These are phyloP conservation scores for Diaphora mendica DNA, from an alignment of 2,888 invertebrate genomes.

Conservation along the genomic window DNA sequence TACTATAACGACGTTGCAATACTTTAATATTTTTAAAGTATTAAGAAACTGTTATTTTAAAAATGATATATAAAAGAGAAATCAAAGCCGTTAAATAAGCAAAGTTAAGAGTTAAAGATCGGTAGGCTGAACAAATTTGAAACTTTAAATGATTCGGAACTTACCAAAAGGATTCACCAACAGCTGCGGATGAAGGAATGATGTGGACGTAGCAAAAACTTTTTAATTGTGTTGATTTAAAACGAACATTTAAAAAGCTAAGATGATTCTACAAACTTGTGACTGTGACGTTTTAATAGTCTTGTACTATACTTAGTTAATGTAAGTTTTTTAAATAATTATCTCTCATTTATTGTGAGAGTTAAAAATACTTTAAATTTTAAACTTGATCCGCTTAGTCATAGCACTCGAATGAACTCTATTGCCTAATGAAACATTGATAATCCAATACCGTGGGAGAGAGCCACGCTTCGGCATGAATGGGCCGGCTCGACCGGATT, in stretches of 20 bases:
- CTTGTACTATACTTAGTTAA: background rate
- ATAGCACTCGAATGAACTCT: too few relatives aligned
- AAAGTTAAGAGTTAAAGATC: constrained; percentile 26
- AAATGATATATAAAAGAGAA: constrained; percentile 26
- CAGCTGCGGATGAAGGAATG: constrained; percentile 23
- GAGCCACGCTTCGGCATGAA: too few relatives aligned
- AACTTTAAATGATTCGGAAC: constrained; percentile 17
- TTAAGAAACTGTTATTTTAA: background rate
- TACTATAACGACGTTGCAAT: background rate
- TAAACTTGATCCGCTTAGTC: background rate
- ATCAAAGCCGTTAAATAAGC: constrained; percentile 34
- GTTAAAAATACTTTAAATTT: background rate
- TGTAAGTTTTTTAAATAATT: background rate
- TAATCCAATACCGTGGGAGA: background rate
- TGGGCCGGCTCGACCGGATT: too few relatives aligned
- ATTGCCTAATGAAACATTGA: too few relatives aligned
- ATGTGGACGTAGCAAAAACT: constrained; percentile 20
- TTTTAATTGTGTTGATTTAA: constrained; percentile 25
- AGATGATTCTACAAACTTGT: background rate
- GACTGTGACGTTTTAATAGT: background rate
- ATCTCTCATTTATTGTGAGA: background rate
- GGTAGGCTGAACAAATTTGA: constrained; percentile 5
- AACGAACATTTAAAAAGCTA: background rate
- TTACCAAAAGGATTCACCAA: constrained; percentile 28
- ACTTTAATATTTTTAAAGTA: background rate